These are phyloP conservation scores for Rhabdornis inornatus DNA, from an alignment of 2,113 vertebrate genomes.

Conservation along the genomic window DNA sequence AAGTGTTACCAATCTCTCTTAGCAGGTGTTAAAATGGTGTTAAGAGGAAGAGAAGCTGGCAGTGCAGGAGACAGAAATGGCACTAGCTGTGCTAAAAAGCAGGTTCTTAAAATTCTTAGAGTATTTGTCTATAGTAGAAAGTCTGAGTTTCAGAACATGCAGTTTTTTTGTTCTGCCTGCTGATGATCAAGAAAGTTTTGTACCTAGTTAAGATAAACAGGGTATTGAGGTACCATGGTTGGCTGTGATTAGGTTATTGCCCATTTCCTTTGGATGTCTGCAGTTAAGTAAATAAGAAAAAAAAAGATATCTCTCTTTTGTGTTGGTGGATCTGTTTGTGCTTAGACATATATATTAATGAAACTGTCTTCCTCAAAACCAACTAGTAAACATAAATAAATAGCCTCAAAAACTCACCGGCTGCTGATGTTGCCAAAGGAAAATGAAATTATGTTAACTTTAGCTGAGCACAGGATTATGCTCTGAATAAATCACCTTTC, in stretches of 20 bases:
- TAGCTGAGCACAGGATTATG: not conserved
- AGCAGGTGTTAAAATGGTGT: not conserved
- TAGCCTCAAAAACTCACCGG: not conserved
- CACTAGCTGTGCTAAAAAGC: not conserved
- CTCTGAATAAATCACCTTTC: not conserved
- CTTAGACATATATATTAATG: not conserved
- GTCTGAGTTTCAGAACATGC: not conserved
- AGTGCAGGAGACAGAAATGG: not conserved
- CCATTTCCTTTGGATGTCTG: not conserved
- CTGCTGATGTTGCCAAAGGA: not conserved
- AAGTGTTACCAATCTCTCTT: not conserved
- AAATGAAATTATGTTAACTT: not conserved
- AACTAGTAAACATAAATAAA: not conserved
- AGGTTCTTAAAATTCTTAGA: not conserved
- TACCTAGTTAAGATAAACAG: not conserved
- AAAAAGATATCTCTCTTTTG: not conserved
- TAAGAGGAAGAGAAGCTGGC: not conserved
- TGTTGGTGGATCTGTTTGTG: not conserved
- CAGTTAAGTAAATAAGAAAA: not conserved
- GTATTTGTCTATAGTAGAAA: not conserved
- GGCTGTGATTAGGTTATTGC: not conserved
- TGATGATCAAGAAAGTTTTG: conserved; percentile 16
- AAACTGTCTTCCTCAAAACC: not conserved
- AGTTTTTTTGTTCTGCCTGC: conserved; percentile 16
- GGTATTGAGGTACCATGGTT: not conserved